Percentiles rank a stretch among this genome's conserved stretches.
phyloP scores from a whole-genome alignment of 2,888 invertebrate genomes.

The Molanna angustata region DNA sequence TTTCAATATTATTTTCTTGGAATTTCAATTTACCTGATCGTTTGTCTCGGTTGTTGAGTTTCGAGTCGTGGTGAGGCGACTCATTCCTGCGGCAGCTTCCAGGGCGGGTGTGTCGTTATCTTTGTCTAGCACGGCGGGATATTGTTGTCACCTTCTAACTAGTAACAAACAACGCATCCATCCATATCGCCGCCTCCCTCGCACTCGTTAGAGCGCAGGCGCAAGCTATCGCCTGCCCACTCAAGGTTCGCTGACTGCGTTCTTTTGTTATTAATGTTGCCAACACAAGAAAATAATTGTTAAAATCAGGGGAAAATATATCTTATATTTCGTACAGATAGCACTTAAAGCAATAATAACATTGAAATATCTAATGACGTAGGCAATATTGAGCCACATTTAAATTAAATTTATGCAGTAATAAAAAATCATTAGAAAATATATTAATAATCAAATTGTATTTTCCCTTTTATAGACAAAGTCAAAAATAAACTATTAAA shows the following conservation, averaged over 20 bases:
- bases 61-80: too few relatives aligned
- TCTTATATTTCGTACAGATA: background rate
- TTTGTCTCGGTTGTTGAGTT: too few relatives aligned
- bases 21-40: too few relatives aligned
- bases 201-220: constrained; percentile 59
- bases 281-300: constrained; percentile 37
- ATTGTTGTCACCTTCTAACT: constrained; percentile 19
- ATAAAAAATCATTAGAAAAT: too few relatives aligned
- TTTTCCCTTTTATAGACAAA: too few relatives aligned
- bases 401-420: too few relatives aligned
- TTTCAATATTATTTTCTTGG: too few relatives aligned
- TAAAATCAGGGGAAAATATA: constrained; percentile 5
- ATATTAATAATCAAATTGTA: too few relatives aligned
- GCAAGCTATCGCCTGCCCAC: constrained; percentile 62
- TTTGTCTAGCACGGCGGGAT: constrained; percentile 20
- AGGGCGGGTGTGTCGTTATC: constrained; percentile 26
- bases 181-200: constrained; percentile 33
- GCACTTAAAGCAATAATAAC: background rate
- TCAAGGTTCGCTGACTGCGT: constrained; percentile 62
- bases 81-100: constrained; percentile 25
- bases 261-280: constrained; percentile 59
- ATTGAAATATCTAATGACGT: too few relatives aligned
- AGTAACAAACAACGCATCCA: constrained; percentile 3
- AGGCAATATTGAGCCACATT: too few relatives aligned
- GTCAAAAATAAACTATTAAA: too few relatives aligned